These are phyloP conservation scores for Dendrocopos noguchii DNA, from an alignment of 2,113 vertebrate genomes.

Conservation along the genomic window DNA sequence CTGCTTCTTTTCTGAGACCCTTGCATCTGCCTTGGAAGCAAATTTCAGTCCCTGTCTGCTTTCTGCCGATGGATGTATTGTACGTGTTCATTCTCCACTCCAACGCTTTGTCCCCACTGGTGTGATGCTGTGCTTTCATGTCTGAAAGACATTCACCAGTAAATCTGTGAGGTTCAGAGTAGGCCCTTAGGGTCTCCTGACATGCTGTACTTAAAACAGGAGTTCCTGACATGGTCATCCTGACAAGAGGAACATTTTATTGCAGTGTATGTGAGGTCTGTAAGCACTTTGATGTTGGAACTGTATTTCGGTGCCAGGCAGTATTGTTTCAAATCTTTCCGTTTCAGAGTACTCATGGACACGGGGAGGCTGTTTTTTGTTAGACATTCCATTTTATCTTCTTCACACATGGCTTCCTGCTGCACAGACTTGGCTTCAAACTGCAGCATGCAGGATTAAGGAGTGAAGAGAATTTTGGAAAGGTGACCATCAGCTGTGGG, in stretches of 20 bases:
- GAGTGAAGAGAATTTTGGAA: conserved; percentile 12
- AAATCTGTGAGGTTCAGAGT: not conserved
- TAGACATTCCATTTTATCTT: conserved; percentile 28
- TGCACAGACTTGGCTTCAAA: not conserved
- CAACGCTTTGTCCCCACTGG: not conserved
- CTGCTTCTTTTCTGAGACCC: not conserved
- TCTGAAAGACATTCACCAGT: not conserved
- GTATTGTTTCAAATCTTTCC: not conserved
- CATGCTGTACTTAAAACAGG: not conserved
- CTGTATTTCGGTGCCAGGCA: not conserved
- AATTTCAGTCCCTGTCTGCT: not conserved
- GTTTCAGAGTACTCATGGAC: not conserved
- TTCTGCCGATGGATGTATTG: not conserved
- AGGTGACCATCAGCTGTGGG: not conserved
- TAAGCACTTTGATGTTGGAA: conserved; percentile 9
- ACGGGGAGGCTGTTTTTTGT: conserved; percentile 8
- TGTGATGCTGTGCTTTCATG: not conserved
- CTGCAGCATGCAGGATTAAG: not conserved
- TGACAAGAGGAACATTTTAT: conserved; percentile 16
- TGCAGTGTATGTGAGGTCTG: not conserved
- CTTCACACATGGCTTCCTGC: conserved; percentile 15
- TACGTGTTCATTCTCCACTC: rapidly evolving
- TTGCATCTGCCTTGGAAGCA: not conserved
- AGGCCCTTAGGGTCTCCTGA: not conserved
- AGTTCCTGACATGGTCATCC: not conserved